Base-by-base conservation (phyloP, 1,140 invertebrate genomes). In the Colletes gigas region DNA sequence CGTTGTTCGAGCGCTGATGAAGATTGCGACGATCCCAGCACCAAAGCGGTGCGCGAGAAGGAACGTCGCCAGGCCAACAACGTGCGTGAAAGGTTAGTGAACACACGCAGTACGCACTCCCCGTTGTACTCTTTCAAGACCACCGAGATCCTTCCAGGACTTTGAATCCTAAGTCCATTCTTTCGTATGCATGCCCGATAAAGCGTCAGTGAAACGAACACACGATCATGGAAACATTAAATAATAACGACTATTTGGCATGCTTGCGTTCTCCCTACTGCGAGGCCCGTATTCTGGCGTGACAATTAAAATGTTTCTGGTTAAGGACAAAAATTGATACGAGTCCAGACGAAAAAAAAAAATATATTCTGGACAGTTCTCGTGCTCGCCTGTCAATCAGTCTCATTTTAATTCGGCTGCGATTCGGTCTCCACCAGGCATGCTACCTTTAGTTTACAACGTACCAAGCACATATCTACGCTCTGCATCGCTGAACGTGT, bases 41-140 rank as follows among this genome's bases (percentile, higher is more conserved):
- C 96, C 83, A 99, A 99, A 95, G 96, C 97, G 79, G 97, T 98
- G 93, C 96, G 98, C 89, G 98, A 99, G 94, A 97, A 97, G 95
- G 98, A 99, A 94, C 95, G 98, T 88, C 95, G 98, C 86, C 98
- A 99, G 94, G 98, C 98, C 86, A 99, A 99, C 95, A 99, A 99
- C 95, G 98, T 99, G 89, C 94, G 98, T 90, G 99, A 99, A 96
- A 97, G 98, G 98, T 98, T 94, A 94, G 95, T 95, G 94, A 94
- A 91, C 92, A 92, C 92, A 92, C 91, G 91, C 92, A 92, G 89
- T 92, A 92, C 85, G 90, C 91, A 89, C 87, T 88, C 78, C 69
- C 80, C 9, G 8, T 88, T 88, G 83, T 87, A 91, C 89, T 87
- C 89, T 89, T 63, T 55, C n/a, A 47, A 70, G 44, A 63, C 21